Conservation (phyloP, 2,113 vertebrate species). For the Pseudorhombus dupliciocellatus region DNA sequence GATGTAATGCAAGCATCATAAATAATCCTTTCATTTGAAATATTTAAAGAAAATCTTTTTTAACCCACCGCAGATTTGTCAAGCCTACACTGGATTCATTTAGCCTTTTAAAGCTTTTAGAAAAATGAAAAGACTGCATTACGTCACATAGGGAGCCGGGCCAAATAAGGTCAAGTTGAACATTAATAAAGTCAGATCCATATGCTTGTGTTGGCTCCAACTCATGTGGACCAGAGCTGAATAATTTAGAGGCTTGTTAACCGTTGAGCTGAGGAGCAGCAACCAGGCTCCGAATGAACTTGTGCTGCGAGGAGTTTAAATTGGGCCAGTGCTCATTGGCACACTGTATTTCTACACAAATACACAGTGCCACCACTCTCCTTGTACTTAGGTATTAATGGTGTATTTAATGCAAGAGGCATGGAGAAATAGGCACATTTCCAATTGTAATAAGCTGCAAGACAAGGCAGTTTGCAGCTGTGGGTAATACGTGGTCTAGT, state of each 20-base stretch:
- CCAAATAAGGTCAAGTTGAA: constrained; percentile 2
- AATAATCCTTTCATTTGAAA: too few relatives aligned
- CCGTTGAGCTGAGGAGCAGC: neutral
- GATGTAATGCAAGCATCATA: too few relatives aligned
- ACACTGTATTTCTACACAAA: neutral
- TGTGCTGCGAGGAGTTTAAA: neutral
- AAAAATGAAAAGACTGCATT: neutral
- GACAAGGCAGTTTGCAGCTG: neutral
- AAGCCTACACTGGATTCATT: neutral
- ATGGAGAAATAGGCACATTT: neutral
- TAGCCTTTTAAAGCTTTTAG: neutral
- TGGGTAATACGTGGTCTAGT: neutral
- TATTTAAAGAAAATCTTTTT: too few relatives aligned
- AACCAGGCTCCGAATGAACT: neutral
- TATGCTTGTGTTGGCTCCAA: neutral
- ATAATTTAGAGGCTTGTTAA: neutral
- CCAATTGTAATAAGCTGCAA: neutral
- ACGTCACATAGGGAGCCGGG: neutral
- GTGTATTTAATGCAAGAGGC: neutral
- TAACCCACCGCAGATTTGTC: too few relatives aligned
- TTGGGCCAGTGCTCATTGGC: neutral
- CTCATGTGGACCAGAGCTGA: neutral
- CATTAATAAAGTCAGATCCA: constrained; percentile 2
- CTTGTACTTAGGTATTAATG: neutral
- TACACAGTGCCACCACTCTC: neutral